Conservation (phyloP, 2,888 invertebrate species). For the Drosophila rubida region DNA sequence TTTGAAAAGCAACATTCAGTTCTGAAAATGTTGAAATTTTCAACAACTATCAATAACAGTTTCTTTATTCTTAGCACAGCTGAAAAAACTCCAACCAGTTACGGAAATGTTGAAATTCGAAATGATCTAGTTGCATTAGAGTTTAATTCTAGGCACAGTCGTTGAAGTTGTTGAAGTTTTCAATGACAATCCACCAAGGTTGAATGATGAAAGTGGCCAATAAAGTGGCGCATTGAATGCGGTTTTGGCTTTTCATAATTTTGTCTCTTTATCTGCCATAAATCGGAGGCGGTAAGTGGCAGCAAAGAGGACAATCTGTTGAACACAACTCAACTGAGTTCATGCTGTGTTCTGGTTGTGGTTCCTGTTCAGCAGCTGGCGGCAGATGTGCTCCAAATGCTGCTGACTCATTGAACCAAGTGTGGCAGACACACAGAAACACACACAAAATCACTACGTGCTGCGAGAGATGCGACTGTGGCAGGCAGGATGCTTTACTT, state of each 20-base stretch:
- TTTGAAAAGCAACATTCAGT: too few species aligned
- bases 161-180: too few species aligned
- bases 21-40: too few species aligned
- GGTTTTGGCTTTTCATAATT: neutral
- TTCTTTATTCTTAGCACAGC: too few species aligned
- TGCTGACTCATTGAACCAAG: conserved; percentile 35
- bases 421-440: conserved; percentile 25
- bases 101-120: too few species aligned
- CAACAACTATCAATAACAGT: too few species aligned
- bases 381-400: conserved; percentile 24
- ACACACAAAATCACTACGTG: conserved; percentile 8
- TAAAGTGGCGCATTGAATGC: neutral
- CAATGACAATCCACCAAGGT: neutral
- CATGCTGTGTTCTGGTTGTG: conserved; percentile 4
- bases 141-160: too few species aligned
- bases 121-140: too few species aligned
- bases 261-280: conserved; percentile 13
- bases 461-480: conserved; percentile 10
- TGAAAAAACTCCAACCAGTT: too few species aligned
- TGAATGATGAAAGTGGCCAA: neutral
- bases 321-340: neutral
- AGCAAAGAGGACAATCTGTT: conserved; percentile 15
- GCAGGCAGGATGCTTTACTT: conserved; percentile 47
- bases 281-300: conserved; percentile 26
- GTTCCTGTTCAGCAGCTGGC: conserved; percentile 14